These are phyloP conservation scores for Macaca fascicularis DNA, from an alignment of 2,113 vertebrate species.

Conservation along the genomic window DNA sequence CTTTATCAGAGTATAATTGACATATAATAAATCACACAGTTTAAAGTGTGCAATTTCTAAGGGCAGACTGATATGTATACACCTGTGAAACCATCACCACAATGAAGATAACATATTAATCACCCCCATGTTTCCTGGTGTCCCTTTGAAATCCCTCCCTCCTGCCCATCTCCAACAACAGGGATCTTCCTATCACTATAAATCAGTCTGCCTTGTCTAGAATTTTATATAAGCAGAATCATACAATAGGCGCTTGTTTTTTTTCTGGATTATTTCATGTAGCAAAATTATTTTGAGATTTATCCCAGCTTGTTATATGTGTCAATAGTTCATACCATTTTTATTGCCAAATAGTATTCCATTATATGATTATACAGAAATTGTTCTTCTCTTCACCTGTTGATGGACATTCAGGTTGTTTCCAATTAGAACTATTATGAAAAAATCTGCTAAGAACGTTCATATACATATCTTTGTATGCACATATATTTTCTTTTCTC, in stretches of 20 bases:
- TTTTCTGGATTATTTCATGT: constrained; percentile 2
- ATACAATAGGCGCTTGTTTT: neutral
- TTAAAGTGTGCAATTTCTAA: neutral
- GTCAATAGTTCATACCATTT: neutral
- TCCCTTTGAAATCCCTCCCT: neutral
- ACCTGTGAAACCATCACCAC: neutral
- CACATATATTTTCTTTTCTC: neutral
- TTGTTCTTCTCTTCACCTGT: neutral
- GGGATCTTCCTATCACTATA: constrained; percentile 24
- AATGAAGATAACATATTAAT: neutral
- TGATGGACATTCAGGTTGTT: neutral
- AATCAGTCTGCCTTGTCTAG: constrained; percentile 6
- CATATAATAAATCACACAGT: neutral
- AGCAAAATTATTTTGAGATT: constrained; percentile 2
- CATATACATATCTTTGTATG: neutral
- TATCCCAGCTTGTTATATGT: neutral
- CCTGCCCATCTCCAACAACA: neutral
- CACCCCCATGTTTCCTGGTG: neutral
- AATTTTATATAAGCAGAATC: constrained; percentile 32
- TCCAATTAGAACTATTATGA: neutral
- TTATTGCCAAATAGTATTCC: neutral
- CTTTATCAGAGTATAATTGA: neutral
- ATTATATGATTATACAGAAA: neutral
- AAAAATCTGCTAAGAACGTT: neutral
- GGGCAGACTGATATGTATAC: neutral